Evolutionary conservation across 2,888 invertebrate species (phyloP).

Genomic region (Drosophila recens): DNA sequence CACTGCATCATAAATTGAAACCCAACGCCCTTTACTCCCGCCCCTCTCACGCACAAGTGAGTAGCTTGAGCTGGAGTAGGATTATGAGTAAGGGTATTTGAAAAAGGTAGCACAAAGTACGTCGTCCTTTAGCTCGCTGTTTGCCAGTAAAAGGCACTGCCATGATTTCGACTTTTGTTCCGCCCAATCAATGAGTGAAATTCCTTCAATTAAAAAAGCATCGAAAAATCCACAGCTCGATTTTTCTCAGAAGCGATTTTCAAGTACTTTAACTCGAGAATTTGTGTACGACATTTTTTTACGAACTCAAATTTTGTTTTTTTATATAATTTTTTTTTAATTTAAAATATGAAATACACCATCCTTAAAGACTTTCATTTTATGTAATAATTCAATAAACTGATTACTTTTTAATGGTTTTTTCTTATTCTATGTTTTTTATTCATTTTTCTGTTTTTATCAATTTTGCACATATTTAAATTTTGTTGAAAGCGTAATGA

Average conservation of each 20-base stretch:
- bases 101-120: neutral
- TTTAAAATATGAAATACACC: no score
- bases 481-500: no score
- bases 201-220: slow-evolving; percentile 1
- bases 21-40: slow-evolving; percentile 39
- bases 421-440: no score
- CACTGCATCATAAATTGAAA: slow-evolving; percentile 74
- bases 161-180: slow-evolving; percentile 40
- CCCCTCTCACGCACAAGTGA: slow-evolving; percentile 19
- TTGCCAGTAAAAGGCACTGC: slow-evolving; percentile 18
- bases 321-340: no score
- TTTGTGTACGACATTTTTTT: no score
- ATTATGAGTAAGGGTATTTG: neutral
- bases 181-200: slow-evolving; percentile 52
- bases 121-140: slow-evolving; percentile 2
- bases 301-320: no score
- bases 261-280: no score
- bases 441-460: no score
- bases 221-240: no score
- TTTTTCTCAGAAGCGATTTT: no score
- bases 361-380: neutral
- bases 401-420: neutral
- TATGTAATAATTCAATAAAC: neutral
- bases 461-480: no score
- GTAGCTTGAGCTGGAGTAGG: slow-evolving; percentile 6